These are phyloP conservation scores for Acipenser transmontanus DNA, from an alignment of 2,797 vertebrate species.

Conservation along the genomic window DNA sequence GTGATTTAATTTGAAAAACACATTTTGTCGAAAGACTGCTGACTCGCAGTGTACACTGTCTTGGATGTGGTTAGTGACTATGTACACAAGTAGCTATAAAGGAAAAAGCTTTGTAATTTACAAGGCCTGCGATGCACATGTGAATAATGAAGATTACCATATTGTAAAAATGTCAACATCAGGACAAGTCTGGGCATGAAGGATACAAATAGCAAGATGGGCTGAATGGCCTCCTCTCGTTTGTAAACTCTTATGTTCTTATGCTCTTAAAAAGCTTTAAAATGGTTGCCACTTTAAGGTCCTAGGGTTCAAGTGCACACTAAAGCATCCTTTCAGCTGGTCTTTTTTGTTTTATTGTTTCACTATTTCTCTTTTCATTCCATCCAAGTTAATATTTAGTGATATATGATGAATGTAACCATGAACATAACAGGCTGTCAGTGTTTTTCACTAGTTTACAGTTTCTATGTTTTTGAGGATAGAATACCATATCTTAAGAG, in stretches of 20 bases:
- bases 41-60: conserved; percentile 51
- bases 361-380: too few species aligned
- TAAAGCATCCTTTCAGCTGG: too few species aligned
- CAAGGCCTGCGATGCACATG: conserved; percentile 30
- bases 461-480: too few species aligned
- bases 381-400: too few species aligned
- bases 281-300: neutral
- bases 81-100: conserved; percentile 42
- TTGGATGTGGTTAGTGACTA: conserved; percentile 61
- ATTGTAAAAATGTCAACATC: conserved; percentile 7
- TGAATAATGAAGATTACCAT: conserved; percentile 34
- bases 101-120: conserved; percentile 44
- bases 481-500: too few species aligned
- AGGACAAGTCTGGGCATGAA: conserved; percentile 32
- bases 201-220: conserved; percentile 6
- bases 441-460: too few species aligned
- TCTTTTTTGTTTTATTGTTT: too few species aligned
- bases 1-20: conserved; percentile 46
- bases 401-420: too few species aligned
- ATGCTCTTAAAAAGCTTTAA: neutral
- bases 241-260: too few species aligned
- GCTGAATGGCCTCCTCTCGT: too few species aligned
- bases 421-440: too few species aligned
- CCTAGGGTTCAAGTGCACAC: conserved; percentile 1
- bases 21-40: conserved; percentile 47